These are phyloP conservation scores for Epizoanthus ramosus DNA, from an alignment of 92 coral and sea anemone species.

Conservation along the genomic window DNA sequence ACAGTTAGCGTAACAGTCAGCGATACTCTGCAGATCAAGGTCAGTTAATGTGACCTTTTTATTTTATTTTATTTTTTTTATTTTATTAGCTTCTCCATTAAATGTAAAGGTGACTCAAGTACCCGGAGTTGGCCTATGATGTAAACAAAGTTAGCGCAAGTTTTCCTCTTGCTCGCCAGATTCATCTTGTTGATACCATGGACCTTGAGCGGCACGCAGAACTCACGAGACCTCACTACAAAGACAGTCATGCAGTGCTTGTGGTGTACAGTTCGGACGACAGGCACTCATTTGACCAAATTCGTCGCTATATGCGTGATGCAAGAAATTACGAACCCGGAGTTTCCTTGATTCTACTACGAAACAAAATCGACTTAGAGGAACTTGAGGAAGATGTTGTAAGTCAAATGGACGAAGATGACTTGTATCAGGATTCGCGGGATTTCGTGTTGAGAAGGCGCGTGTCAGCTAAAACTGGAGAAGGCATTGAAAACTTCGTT, in stretches of 20 bases:
- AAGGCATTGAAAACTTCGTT: conserved; percentile 72
- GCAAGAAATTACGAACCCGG: conserved; percentile 65
- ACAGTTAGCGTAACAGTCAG: background rate
- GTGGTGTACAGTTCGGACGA: conserved; percentile 75
- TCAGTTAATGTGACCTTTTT: background rate
- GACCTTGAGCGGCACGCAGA: conserved; percentile 70
- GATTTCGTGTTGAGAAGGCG: conserved; percentile 44
- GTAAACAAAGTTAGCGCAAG: background rate
- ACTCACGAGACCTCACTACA: conserved; percentile 75
- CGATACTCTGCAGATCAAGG: conserved; percentile 39
- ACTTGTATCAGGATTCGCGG: conserved; percentile 5
- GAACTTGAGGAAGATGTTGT: conserved; percentile 48
- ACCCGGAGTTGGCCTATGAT: too few relatives aligned
- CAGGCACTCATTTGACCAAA: conserved; percentile 45
- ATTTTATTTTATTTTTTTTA: too few relatives aligned
- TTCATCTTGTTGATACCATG: conserved; percentile 76
- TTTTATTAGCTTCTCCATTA: too few relatives aligned
- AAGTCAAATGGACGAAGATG: conserved; percentile 27
- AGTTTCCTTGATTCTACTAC: conserved; percentile 60
- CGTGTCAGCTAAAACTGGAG: conserved; percentile 78
- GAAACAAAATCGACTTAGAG: conserved; percentile 82
- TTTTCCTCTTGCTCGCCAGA: conserved; percentile 47
- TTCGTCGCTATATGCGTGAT: background rate
- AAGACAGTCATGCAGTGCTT: conserved; percentile 69
- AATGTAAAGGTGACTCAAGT: too few relatives aligned